phyloP scores from a whole-genome alignment of 2,797 vertebrate species.

The Vultur gryphus region DNA sequence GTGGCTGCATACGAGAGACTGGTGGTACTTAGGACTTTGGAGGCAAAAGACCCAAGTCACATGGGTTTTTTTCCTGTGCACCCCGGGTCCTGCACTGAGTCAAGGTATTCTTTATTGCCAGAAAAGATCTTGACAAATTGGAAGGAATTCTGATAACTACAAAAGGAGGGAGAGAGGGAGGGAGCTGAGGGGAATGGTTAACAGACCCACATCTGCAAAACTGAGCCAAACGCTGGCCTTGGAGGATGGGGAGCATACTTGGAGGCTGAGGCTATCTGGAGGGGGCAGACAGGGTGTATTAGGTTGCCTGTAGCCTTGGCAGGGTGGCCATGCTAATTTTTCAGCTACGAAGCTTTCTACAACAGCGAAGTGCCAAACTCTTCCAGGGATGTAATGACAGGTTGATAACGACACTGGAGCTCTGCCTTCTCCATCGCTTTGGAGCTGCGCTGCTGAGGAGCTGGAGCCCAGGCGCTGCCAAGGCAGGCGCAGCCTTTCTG shows the following conservation, averaged over 20 bases:
- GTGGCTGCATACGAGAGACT: accelerated
- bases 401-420: neutral
- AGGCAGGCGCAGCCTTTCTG: neutral
- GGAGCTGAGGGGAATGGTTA: neutral
- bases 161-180: neutral
- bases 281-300: neutral
- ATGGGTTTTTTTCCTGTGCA: neutral
- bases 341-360: neutral
- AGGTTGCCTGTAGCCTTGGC: slow-evolving; percentile 9
- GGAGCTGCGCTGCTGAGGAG: neutral
- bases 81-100: neutral
- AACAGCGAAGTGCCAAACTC: neutral
- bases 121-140: slow-evolving; percentile 24
- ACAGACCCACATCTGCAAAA: slow-evolving; percentile 31
- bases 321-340: neutral
- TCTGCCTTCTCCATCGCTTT: neutral
- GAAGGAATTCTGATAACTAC: slow-evolving; percentile 9
- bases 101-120: slow-evolving; percentile 1
- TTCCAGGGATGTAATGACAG: slow-evolving; percentile 6
- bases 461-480: neutral
- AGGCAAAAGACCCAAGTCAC: neutral
- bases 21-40: neutral
- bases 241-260: neutral
- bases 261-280: slow-evolving; percentile 16
- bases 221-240: neutral